These are phyloP conservation scores for Arion vulgaris DNA, from an alignment of 1,140 invertebrate genomes.

Conservation along the genomic window DNA sequence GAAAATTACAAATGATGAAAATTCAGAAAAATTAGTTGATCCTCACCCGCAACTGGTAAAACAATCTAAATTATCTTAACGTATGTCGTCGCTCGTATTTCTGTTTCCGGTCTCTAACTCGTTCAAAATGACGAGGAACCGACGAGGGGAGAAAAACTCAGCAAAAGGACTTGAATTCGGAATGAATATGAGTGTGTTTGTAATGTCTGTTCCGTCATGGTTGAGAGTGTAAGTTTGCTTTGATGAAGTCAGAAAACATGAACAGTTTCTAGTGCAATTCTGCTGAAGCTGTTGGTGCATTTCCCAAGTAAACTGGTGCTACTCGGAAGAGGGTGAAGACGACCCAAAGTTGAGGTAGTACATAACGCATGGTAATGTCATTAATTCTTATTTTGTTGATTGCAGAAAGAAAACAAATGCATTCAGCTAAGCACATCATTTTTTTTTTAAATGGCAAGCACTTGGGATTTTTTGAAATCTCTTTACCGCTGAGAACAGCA, in stretches of 20 bases:
- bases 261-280: not conserved
- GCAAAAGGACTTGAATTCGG: not conserved
- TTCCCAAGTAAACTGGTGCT: not conserved
- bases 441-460: not conserved
- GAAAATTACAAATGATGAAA: not conserved
- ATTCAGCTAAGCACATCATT: not conserved
- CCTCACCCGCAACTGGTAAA: not conserved
- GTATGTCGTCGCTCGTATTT: not conserved
- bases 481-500: not conserved
- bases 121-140: not conserved
- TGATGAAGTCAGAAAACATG: not conserved
- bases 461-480: not conserved
- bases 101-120: not conserved
- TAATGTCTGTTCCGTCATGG: not conserved
- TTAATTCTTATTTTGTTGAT: not conserved
- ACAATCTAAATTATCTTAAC: not conserved
- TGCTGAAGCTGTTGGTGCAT: not conserved
- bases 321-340: not conserved
- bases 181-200: not conserved
- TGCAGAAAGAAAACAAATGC: not conserved
- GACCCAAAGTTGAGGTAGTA: not conserved
- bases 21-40: not conserved
- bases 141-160: not conserved
- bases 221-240: conserved; percentile 1
- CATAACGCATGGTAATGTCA: not conserved